Evolutionary conservation across 2,888 invertebrate genomes (phyloP), one percentile per base, ranked within the genome.

Genomic region (Cremastobaeus sp.): DNA sequence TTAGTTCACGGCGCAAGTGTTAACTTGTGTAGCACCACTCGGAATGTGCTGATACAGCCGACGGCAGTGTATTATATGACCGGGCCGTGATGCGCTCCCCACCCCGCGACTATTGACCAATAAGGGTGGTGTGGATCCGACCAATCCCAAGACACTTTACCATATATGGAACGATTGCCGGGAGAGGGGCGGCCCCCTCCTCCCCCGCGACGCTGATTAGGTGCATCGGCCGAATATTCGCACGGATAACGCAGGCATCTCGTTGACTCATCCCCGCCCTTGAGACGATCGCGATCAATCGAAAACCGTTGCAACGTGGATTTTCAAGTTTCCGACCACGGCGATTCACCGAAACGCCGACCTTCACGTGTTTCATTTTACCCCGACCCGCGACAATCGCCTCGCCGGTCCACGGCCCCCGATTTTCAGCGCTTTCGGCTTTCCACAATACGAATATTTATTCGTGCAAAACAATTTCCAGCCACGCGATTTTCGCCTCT

Each of bases 141-240:
- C 92, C 92, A 93, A 93, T 93, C 89, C 90, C 89, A 89, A 89
- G 86, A 89, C 90, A 91, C 91, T 92, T 93, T 91, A 92, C 93
- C 93, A 92, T 93, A 93, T 93, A 93, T 91, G 93, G 93, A 90
- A 91, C 91, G 90, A 89, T 90, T 90, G 89, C 89, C 77, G 78
- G 79, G 82, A 81, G 84, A 37, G 18, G 37, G 88, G 88, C 87
- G 89, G 89, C 82, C 83, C 82, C 83, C 81, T 76, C 59, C 76
- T 71, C 78, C 59, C 60, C 69, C 48, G 35, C 60, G 20, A 48
- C 62, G 45, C 41, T 21, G 43, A 30, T 45, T 12, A 43, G 62
- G 62, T 62, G 70, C 70, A 70, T 70, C 62, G 48, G 55, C 55
- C 70, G 70, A 70, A 48, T 52, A 60, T 62, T 70, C 48, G 55